A percentile compares a stretch with the other conserved stretches of the same genome.
These are phyloP conservation scores for Campoplex nolae DNA, from an alignment of 2,888 invertebrate genomes.

Conservation along the genomic window DNA sequence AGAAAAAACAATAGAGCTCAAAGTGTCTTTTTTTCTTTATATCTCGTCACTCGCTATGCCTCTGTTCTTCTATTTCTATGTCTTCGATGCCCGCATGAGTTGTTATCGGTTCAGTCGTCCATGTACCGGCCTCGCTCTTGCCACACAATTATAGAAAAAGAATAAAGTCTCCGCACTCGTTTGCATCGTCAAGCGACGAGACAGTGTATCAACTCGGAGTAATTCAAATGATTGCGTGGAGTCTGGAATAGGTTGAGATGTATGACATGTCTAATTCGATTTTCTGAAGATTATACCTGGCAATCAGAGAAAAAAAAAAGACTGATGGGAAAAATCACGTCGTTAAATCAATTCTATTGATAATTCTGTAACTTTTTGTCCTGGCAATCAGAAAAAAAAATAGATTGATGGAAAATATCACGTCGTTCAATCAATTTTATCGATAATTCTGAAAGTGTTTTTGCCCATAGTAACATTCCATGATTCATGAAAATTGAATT, in stretches of 20 bases:
- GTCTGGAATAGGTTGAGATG: slow-evolving; percentile 18
- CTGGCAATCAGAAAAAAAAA: too few relatives aligned
- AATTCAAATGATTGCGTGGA: background rate
- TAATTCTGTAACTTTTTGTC: background rate
- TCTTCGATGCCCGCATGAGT: slow-evolving; percentile 50
- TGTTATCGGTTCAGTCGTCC: slow-evolving; percentile 47
- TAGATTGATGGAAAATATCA: too few relatives aligned
- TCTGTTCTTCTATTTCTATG: slow-evolving; percentile 47
- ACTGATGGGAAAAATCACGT: background rate
- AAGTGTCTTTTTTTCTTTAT: slow-evolving; percentile 41
- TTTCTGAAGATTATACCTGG: background rate
- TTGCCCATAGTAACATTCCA: too few relatives aligned
- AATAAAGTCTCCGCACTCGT: slow-evolving; percentile 4
- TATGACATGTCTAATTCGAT: background rate
- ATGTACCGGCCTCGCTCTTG: slow-evolving; percentile 33
- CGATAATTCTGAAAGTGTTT: too few relatives aligned
- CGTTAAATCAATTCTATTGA: background rate
- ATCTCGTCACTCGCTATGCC: slow-evolving; percentile 17
- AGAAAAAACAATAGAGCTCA: slow-evolving; percentile 33
- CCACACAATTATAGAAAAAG: slow-evolving; percentile 9
- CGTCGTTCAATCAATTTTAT: too few relatives aligned
- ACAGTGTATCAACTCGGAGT: background rate
- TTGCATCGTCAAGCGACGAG: slow-evolving; percentile 1
- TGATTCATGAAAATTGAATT: too few relatives aligned
- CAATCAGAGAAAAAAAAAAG: background rate